Percentiles rank a stretch among this genome's conserved stretches.
These are phyloP conservation scores for Teleogryllus oceanicus DNA, from an alignment of 2,888 invertebrate species.

Conservation along the genomic window DNA sequence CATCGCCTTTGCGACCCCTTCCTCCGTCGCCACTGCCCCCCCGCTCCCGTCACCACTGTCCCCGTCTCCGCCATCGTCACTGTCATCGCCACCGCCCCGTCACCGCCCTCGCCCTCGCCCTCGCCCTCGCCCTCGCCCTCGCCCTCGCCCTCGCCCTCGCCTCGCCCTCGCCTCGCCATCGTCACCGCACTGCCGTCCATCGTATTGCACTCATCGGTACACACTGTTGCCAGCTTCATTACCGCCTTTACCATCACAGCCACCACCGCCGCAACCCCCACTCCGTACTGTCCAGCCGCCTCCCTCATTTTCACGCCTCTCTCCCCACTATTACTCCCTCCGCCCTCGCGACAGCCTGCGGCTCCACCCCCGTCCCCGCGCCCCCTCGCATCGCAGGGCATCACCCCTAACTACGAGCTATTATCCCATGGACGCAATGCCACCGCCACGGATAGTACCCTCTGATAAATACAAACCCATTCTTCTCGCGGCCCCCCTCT, in stretches of 20 bases:
- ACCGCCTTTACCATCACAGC: not conserved
- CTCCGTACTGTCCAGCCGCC: too few species aligned
- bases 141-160: not conserved
- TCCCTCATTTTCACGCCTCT: too few species aligned
- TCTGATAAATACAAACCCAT: slow-evolving; percentile 18
- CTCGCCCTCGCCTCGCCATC: not conserved
- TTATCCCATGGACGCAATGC: not conserved
- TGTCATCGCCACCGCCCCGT: too few species aligned
- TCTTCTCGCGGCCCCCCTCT: not conserved
- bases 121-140: too few species aligned
- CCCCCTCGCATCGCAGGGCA: not conserved
- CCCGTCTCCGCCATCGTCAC: too few species aligned
- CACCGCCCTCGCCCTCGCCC: too few species aligned
- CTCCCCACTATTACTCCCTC: not conserved
- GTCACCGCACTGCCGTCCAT: too few species aligned
- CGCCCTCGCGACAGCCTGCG: not conserved
- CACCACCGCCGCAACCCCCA: not conserved
- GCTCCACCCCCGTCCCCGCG: not conserved
- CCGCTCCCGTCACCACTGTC: too few species aligned
- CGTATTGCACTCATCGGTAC: not conserved
- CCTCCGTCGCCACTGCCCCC: too few species aligned
- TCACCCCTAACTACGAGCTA: slow-evolving; percentile 18
- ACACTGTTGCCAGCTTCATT: not conserved
- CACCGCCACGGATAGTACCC: not conserved
- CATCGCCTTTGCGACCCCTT: too few species aligned